A percentile compares a stretch with the other conserved stretches of the same genome.
Evolutionary conservation across 2,797 vertebrate genomes (phyloP).

Genomic region (Ataeniobius toweri): DNA sequence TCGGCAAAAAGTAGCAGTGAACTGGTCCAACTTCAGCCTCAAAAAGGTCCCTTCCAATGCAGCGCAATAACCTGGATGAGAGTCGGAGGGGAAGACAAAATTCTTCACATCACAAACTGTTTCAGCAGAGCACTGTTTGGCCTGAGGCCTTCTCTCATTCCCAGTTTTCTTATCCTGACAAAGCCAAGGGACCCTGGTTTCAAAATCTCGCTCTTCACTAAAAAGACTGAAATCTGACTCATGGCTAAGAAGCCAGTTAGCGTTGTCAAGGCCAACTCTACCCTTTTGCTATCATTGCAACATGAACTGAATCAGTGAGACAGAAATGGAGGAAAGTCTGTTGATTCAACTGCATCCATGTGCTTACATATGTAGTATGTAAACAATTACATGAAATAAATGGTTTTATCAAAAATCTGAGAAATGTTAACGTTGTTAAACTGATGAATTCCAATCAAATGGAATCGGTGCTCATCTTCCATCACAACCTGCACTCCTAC

Average conservation of each 20-base stretch:
- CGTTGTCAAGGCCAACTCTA: constrained; percentile 63
- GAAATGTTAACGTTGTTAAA: constrained; percentile 77
- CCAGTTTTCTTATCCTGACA: constrained; percentile 68
- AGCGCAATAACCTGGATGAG: constrained; percentile 88
- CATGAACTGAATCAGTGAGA: constrained; percentile 70
- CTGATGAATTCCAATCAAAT: constrained; percentile 63
- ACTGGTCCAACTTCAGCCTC: constrained; percentile 99
- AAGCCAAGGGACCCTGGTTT: constrained; percentile 76
- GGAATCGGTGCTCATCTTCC: constrained; percentile 56
- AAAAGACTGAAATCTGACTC: constrained; percentile 69
- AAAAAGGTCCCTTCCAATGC: constrained; percentile 96
- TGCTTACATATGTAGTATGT: constrained; percentile 84
- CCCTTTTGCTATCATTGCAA: constrained; percentile 66
- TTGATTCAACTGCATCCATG: constrained; percentile 78
- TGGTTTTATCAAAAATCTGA: constrained; percentile 82
- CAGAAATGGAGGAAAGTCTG: constrained; percentile 65
- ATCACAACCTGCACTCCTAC: constrained; percentile 39
- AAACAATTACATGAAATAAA: constrained; percentile 85
- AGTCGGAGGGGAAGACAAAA: constrained; percentile 42
- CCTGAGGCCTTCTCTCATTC: constrained; percentile 78
- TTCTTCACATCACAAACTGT: constrained; percentile 70
- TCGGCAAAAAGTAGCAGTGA: constrained; percentile 97
- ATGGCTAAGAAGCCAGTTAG: constrained; percentile 64
- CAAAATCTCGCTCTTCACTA: constrained; percentile 65
- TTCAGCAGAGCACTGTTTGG: constrained; percentile 67